Evolutionary conservation across 2,797 vertebrate species (phyloP).

Genomic region (Fringilla coelebs): DNA sequence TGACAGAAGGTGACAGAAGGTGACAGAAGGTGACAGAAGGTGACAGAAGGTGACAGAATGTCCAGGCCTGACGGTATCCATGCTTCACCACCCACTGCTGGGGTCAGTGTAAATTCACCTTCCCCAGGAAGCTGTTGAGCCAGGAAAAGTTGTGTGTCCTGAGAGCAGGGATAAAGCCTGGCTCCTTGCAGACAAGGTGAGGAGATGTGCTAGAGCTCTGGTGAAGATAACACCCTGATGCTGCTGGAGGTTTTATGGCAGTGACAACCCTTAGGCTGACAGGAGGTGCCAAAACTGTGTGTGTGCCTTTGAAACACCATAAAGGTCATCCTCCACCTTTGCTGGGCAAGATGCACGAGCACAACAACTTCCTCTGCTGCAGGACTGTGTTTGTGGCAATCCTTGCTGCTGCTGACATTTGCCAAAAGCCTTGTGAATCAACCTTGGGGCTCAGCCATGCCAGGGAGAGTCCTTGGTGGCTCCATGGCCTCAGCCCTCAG

Average conservation of each 20-base stretch:
- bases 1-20: background rate
- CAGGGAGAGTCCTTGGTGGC: fast-evolving
- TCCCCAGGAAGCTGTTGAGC: background rate
- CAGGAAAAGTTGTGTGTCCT: background rate
- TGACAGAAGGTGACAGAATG: background rate
- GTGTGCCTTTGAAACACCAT: background rate
- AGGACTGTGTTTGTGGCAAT: background rate
- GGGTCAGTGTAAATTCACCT: background rate
- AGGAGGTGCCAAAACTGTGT: background rate
- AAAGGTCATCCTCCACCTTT: background rate
- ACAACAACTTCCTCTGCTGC: background rate
- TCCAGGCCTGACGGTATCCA: fast-evolving
- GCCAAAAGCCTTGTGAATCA: background rate
- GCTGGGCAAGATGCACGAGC: background rate
- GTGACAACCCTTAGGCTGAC: background rate
- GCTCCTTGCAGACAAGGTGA: background rate
- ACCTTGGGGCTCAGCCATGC: background rate
- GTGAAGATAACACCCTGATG: fast-evolving
- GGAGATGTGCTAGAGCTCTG: background rate
- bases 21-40: background rate
- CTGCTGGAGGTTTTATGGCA: background rate
- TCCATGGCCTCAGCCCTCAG: fast-evolving
- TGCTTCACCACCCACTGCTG: fast-evolving
- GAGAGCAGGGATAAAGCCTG: background rate
- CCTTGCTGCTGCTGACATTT: background rate